Conservation (phyloP, 2,797 vertebrate genomes). For the Mergus octosetaceus region DNA sequence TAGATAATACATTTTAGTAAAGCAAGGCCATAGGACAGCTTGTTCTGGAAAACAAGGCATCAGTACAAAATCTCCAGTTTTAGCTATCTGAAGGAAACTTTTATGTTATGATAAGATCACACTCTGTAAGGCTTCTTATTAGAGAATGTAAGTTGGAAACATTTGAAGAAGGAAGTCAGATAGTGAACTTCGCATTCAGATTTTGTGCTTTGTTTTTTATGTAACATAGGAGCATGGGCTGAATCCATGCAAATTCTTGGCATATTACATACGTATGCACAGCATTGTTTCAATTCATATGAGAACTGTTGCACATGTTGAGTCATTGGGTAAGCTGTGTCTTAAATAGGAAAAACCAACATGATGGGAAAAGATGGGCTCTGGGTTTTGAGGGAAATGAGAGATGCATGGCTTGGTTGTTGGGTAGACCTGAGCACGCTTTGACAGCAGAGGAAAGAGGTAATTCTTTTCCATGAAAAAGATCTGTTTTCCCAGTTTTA, state of each 20-base stretch:
- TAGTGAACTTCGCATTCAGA: not conserved
- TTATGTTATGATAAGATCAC: not conserved
- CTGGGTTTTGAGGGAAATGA: not conserved
- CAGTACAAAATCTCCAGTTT: not conserved
- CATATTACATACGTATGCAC: fast-evolving
- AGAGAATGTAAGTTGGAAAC: not conserved
- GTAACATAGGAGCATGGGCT: not conserved
- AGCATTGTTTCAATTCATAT: not conserved
- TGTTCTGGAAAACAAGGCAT: not conserved
- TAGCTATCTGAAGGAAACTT: not conserved
- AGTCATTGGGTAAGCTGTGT: not conserved
- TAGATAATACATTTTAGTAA: not conserved
- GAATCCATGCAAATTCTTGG: not conserved
- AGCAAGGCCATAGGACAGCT: not conserved
- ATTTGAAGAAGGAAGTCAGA: not conserved
- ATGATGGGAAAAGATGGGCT: not conserved
- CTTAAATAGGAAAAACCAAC: not conserved
- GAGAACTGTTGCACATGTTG: not conserved
- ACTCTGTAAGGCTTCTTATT: not conserved
- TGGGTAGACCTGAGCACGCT: not conserved
- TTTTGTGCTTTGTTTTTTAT: constrained; percentile 2
- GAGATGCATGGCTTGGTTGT: not conserved
- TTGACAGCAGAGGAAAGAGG: not conserved
- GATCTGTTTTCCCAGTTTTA: not conserved
- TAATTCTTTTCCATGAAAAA: not conserved